Evolutionary conservation across 2,888 invertebrate genomes (phyloP).

Genomic region (Sesia apiformis): DNA sequence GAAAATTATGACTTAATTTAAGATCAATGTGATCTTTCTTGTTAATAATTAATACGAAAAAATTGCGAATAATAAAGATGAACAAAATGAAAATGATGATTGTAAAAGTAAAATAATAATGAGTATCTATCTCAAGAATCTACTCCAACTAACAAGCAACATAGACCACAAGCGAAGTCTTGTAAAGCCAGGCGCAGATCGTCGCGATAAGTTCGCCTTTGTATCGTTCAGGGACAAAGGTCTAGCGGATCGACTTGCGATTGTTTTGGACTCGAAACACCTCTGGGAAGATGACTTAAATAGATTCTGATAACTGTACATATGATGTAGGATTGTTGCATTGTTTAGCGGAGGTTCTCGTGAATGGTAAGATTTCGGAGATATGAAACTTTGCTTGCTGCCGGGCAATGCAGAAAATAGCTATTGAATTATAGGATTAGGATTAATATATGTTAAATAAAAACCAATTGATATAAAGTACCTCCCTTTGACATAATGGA

Average conservation of each 20-base stretch:
- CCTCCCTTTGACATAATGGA: no score
- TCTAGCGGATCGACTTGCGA: slow-evolving; percentile 31
- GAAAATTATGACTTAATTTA: no score
- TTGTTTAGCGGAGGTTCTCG: not conserved
- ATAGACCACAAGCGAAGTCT: slow-evolving; percentile 15
- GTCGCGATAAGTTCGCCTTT: slow-evolving; percentile 42
- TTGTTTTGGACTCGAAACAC: slow-evolving; percentile 11
- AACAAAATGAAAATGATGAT: no score
- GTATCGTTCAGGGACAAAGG: slow-evolving; percentile 47
- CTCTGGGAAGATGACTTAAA: slow-evolving; percentile 21
- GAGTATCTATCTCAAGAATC: no score
- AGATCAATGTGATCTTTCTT: no score
- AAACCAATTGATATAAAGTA: no score
- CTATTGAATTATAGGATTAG: no score
- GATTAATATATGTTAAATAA: no score
- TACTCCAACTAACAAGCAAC: slow-evolving; percentile 5
- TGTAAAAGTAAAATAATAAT: no score
- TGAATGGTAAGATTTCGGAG: not conserved
- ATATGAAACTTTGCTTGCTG: not conserved
- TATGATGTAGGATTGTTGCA: not conserved
- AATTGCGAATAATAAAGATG: no score
- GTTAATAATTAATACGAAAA: no score
- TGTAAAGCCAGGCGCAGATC: slow-evolving; percentile 30
- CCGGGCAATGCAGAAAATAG: not conserved
- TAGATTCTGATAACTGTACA: slow-evolving; percentile 18